Evolutionary conservation across 2,113 vertebrate genomes (phyloP).

Genomic region (Coptodon rendalli): DNA sequence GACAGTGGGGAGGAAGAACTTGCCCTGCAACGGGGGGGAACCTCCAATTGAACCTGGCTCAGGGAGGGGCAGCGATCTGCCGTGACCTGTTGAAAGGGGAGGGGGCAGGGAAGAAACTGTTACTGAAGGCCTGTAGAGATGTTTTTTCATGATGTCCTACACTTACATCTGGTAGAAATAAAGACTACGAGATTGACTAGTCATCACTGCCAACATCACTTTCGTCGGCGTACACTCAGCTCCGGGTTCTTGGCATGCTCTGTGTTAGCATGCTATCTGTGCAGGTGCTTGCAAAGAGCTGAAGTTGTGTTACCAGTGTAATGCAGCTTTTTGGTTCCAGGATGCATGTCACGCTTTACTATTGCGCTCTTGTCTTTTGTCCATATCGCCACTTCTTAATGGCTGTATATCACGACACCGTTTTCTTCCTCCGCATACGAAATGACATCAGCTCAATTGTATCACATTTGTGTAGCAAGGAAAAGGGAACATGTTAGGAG

Average conservation of each 20-base stretch:
- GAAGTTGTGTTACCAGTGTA: background rate
- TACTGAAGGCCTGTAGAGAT: background rate
- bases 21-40: background rate
- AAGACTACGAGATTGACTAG: background rate
- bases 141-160: background rate
- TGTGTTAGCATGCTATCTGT: background rate
- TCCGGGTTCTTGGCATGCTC: background rate
- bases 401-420: rapidly evolving
- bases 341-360: background rate
- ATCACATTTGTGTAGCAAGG: background rate
- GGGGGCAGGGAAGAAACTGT: rapidly evolving
- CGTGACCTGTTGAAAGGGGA: background rate
- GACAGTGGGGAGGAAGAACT: background rate
- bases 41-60: background rate
- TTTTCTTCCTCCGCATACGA: background rate
- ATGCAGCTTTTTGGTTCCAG: background rate
- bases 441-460: background rate
- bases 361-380: background rate
- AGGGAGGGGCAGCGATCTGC: background rate
- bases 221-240: background rate
- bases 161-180: background rate
- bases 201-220: background rate
- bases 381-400: background rate
- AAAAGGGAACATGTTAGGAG: background rate
- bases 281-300: background rate